These are phyloP conservation scores for Emydura subglobosa DNA, from an alignment of 2,113 vertebrate genomes.

Conservation along the genomic window DNA sequence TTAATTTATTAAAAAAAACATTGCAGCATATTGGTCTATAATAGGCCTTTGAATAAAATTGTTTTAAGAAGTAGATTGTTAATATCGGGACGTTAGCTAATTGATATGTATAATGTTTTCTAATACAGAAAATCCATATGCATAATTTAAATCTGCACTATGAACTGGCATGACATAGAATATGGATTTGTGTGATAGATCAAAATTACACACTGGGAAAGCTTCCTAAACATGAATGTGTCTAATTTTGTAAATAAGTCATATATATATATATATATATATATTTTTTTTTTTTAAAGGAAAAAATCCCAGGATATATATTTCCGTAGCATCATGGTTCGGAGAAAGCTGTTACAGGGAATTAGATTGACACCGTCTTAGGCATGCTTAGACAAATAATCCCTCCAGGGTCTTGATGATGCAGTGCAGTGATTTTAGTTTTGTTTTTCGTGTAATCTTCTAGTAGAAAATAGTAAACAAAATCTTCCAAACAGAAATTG, in stretches of 20 bases:
- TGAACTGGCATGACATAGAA: constrained; percentile 5
- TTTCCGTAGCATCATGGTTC: constrained; percentile 1
- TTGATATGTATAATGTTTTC: background rate
- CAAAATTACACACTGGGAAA: constrained; percentile 24
- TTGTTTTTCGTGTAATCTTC: constrained; percentile 40
- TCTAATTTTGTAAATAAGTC: background rate
- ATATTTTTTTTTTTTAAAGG: background rate
- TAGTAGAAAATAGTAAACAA: constrained; percentile 4
- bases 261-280: no score
- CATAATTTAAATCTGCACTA: background rate
- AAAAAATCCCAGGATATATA: background rate
- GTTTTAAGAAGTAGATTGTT: background rate
- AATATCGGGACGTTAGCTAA: background rate
- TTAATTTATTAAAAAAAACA: constrained; percentile 27
- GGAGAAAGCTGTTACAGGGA: background rate
- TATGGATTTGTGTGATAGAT: background rate
- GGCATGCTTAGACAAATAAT: constrained; percentile 28
- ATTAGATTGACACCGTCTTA: background rate
- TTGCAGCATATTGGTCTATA: background rate
- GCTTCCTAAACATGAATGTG: constrained; percentile 34
- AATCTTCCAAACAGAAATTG: background rate
- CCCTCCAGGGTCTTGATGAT: constrained; percentile 22
- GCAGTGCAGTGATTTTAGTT: constrained; percentile 4
- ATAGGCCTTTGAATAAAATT: accelerated
- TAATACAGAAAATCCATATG: background rate